These are phyloP conservation scores for Poeciliopsis gracilis DNA, from an alignment of 2,797 vertebrate species.

Conservation along the genomic window DNA sequence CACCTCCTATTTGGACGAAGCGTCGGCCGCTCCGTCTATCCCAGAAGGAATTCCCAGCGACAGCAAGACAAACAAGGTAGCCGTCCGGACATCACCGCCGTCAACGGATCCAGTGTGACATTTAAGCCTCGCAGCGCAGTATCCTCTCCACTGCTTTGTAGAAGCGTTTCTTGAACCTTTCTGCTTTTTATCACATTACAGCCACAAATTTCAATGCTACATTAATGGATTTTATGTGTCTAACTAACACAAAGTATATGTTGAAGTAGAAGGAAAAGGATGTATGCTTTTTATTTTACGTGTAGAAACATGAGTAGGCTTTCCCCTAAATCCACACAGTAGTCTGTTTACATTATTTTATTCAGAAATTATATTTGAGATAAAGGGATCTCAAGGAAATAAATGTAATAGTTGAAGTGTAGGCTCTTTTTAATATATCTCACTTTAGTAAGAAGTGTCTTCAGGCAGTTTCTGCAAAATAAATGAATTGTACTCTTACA, in stretches of 20 bases:
- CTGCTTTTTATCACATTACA: background rate
- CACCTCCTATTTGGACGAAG: slow-evolving; percentile 95
- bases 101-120: background rate
- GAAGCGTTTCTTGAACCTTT: background rate
- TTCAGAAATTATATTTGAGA: background rate
- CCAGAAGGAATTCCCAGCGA: slow-evolving; percentile 94
- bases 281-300: too few relatives aligned
- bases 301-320: background rate
- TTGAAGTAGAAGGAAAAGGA: background rate
- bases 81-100: background rate
- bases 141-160: background rate
- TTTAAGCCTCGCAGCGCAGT: background rate
- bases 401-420: background rate
- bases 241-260: background rate
- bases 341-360: background rate
- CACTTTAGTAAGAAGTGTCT: background rate
- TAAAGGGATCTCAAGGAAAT: background rate
- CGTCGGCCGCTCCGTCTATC: slow-evolving; percentile 91
- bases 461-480: background rate
- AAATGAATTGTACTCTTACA: background rate
- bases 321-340: background rate
- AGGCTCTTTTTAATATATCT: background rate
- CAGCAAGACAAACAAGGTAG: slow-evolving; percentile 93
- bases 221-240: background rate
- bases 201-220: background rate